These are phyloP conservation scores for Thumatha senex DNA, from an alignment of 2,888 invertebrate genomes.

Conservation along the genomic window DNA sequence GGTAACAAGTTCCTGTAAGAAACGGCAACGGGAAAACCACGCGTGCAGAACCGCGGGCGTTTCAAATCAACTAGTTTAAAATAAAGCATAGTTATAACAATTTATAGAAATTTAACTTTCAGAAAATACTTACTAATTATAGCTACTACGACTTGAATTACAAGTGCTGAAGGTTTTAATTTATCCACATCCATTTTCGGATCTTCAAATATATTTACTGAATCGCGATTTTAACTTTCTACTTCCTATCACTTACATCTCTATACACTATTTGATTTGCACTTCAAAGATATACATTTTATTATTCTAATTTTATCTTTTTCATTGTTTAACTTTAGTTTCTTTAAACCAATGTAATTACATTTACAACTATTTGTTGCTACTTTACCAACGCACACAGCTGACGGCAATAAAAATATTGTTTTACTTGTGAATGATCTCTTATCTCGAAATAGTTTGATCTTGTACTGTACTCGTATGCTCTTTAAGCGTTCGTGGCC, in stretches of 20 bases:
- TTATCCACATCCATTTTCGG: not conserved
- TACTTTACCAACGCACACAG: conserved; percentile 26
- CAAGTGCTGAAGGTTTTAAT: not conserved
- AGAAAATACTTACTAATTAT: not conserved
- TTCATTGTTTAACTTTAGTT: not conserved
- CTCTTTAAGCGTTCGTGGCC: too few relatives aligned
- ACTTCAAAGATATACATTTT: not conserved
- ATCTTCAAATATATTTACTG: not conserved
- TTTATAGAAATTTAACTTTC: too few relatives aligned
- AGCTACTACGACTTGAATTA: not conserved
- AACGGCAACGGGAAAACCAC: too few relatives aligned
- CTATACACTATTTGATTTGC: not conserved
- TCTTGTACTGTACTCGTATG: conserved; percentile 8
- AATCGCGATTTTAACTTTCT: not conserved
- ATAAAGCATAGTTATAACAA: too few relatives aligned
- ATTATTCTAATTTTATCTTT: conserved; percentile 4
- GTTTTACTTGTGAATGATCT: conserved; percentile 14
- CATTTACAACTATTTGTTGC: conserved; percentile 28
- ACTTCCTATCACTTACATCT: not conserved
- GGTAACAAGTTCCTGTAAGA: too few relatives aligned
- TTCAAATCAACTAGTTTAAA: conserved; percentile 63
- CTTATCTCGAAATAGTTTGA: not conserved
- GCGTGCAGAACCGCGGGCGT: too few relatives aligned
- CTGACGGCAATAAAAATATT: conserved; percentile 19
- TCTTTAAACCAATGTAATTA: conserved; percentile 1